phyloP scores from a whole-genome alignment of 2,797 vertebrate species.

The Alexandromys oeconomus region DNA sequence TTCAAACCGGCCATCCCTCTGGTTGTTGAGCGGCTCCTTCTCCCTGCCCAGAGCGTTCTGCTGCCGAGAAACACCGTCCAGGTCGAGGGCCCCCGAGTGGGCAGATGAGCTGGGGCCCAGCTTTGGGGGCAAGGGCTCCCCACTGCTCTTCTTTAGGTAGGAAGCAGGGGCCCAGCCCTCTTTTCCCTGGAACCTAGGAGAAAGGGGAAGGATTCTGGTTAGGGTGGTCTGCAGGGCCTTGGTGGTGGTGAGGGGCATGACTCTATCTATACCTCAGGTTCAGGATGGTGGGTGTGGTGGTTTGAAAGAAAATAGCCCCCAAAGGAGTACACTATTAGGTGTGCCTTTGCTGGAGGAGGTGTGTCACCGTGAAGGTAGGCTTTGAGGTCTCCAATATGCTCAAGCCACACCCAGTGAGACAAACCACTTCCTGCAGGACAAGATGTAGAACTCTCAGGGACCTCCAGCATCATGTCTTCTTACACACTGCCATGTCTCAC shows the following conservation, averaged over 20 bases:
- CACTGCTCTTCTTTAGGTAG: constrained; percentile 94
- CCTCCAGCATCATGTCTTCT: neutral
- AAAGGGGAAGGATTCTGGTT: neutral
- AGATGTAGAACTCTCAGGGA: neutral
- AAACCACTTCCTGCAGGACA: neutral
- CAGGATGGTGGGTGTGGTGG: neutral
- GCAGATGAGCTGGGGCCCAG: constrained; percentile 89
- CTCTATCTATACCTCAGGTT: too few relatives aligned
- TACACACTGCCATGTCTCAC: neutral
- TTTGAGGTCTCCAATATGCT: neutral
- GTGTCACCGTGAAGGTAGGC: neutral
- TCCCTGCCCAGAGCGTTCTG: constrained; percentile 86
- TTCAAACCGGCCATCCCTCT: constrained; percentile 84
- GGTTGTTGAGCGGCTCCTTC: constrained; percentile 88
- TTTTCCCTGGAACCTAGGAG: constrained; percentile 93
- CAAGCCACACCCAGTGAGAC: neutral
- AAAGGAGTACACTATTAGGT: neutral
- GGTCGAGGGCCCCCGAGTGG: constrained; percentile 92
- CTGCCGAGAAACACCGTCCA: constrained; percentile 93
- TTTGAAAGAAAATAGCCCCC: neutral
- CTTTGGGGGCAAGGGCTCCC: constrained; percentile 92
- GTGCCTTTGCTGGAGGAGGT: neutral
- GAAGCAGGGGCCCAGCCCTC: constrained; percentile 99
- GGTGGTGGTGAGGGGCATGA: accelerated
- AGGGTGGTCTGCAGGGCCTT: neutral